Conservation (phyloP, 2,113 vertebrate species). For the Hystrix cristata region DNA sequence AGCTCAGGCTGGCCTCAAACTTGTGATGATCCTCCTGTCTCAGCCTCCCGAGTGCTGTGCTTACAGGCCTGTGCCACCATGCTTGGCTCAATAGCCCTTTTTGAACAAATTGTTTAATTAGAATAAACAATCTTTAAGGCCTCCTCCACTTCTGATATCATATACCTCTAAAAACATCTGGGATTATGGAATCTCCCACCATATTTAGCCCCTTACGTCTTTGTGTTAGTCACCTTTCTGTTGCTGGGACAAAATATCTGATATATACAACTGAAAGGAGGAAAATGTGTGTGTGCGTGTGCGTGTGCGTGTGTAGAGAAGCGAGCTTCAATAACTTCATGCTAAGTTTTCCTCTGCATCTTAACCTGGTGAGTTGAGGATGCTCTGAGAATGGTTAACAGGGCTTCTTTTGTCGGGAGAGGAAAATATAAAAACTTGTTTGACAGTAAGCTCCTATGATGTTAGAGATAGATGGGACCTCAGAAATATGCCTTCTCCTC, state of each 20-base stretch:
- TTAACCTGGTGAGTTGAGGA: neutral
- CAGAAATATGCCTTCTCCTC: neutral
- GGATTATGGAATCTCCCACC: neutral
- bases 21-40: no score
- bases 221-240: no score
- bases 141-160: neutral
- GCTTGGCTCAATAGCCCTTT: neutral
- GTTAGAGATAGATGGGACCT: neutral
- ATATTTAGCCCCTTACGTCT: neutral
- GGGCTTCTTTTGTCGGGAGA: neutral
- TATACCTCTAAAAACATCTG: neutral
- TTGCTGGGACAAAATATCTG: no score
- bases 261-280: no score
- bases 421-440: neutral
- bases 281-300: no score
- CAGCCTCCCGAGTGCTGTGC: no score
- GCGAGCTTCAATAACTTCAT: neutral
- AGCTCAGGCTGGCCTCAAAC: no score
- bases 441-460: neutral
- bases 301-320: neutral
- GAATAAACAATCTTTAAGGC: neutral
- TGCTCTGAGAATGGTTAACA: neutral
- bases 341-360: neutral
- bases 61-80: no score
- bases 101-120: neutral